Evolutionary conservation across 1,140 invertebrate species (phyloP), one percentile per base, ranked within the genome.

Genomic region (Lepidurus packardi): DNA sequence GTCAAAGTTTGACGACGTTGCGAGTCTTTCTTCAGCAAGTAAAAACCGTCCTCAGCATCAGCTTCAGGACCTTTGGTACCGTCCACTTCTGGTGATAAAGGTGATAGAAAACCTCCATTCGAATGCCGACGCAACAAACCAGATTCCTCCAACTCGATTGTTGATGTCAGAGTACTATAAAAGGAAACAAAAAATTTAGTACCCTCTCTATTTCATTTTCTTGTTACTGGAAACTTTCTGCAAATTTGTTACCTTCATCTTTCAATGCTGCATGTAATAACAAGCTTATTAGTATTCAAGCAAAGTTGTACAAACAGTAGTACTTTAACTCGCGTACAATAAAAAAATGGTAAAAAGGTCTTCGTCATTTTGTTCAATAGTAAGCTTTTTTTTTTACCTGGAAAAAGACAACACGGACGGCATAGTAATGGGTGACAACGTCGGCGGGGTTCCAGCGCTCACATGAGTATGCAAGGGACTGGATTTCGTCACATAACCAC

Each of bases 11-110:
- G 91, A 81, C 97, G 88, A 75, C 97, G 88, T 85, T 99, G 97
- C 7, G 95, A 98, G 83, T 99, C 97, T 85, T 99, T 99, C 84
- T 98, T 97, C 8, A 98, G 86, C 75, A 98, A 85, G 86, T 98
- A 99, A 84, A 99, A 98, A 0, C 94, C 93, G 84, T 95, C 94
- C 74, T 92, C 90, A 85, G 96, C 93, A 73, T 84, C 78, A 41
- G 73, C 73, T n/a, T 74, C 78, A 13, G 42, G 43, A 21, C 76
- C 73, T 53, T 76, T 77, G 24, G 47, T 80, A 44, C 83, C 80
- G 79, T 84, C 81, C 76, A 83, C 78, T 74, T 80, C 79, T n/a
- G 79, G 79, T 16, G 74, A 77, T 11, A 79, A 75, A 0, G 93
- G 93, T 0, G 93, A 94, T 1, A 94, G 85, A 6, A 94, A 83